phyloP scores from a whole-genome alignment of 2,113 vertebrate genomes.

The Cairina moschata region DNA sequence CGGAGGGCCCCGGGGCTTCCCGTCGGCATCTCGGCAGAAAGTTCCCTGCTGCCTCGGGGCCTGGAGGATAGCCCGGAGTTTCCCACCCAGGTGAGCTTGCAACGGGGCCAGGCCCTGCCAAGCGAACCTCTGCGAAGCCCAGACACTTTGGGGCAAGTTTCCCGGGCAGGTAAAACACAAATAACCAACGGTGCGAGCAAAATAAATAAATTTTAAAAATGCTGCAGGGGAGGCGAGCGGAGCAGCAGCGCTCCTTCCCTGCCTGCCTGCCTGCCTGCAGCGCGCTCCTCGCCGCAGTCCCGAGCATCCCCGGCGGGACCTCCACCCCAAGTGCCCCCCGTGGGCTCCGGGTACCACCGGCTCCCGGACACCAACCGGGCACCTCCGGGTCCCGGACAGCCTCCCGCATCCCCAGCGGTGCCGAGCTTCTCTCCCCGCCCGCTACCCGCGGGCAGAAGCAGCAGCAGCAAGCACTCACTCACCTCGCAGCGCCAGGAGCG shows the following conservation, averaged over 20 bases:
- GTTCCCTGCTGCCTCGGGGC: constrained; percentile 36
- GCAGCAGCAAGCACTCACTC: constrained; percentile 1
- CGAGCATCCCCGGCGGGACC: constrained; percentile 51
- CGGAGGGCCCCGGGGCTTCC: not conserved
- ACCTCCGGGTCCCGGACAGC: too few relatives aligned
- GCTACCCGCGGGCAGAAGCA: too few relatives aligned
- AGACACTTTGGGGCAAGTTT: constrained; percentile 1
- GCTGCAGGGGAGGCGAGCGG: not conserved
- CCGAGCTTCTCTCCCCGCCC: too few relatives aligned
- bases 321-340: constrained; percentile 25
- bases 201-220: not conserved
- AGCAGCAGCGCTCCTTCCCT: not conserved
- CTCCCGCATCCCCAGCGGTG: too few relatives aligned
- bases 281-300: constrained; percentile 31
- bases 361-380: too few relatives aligned
- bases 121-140: not conserved
- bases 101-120: constrained; percentile 8
- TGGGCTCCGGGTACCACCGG: too few relatives aligned
- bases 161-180: not conserved
- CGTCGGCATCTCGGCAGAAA: constrained; percentile 18
- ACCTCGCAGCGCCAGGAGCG: constrained; percentile 74
- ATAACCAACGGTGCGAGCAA: not conserved
- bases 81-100: not conserved
- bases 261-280: not conserved
- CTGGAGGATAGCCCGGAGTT: not conserved